phyloP scores from a whole-genome alignment of 1,140 invertebrate species.

The Caenorhabditis elegans region WBcel235 BX284606.5:5588001-5588500 shows the following conservation, averaged over 20 bases:
- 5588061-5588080: slow-evolving; percentile 55
- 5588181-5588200: background rate
- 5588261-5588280: slow-evolving; percentile 51
- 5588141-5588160: background rate
- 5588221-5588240: slow-evolving; percentile 59
- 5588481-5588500: slow-evolving; percentile 15
- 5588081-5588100: background rate
- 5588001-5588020: slow-evolving; percentile 3
- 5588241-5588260: slow-evolving; percentile 58
- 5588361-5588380: slow-evolving; percentile 34
- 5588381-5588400: slow-evolving; percentile 2
- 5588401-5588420: slow-evolving; percentile 7
- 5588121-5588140: background rate
- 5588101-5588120: slow-evolving; percentile 5
- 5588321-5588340: slow-evolving; percentile 20
- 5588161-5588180: slow-evolving; percentile 8
- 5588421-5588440: background rate
- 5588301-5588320: slow-evolving; percentile 46
- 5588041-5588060: slow-evolving; percentile 55
- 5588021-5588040: slow-evolving; percentile 12
- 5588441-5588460: background rate
- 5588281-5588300: slow-evolving; percentile 44
- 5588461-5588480: background rate
- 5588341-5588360: background rate
- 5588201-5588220: slow-evolving; percentile 56